Conservation (phyloP, 1,140 invertebrate species). For the Colletes latitarsis region DNA sequence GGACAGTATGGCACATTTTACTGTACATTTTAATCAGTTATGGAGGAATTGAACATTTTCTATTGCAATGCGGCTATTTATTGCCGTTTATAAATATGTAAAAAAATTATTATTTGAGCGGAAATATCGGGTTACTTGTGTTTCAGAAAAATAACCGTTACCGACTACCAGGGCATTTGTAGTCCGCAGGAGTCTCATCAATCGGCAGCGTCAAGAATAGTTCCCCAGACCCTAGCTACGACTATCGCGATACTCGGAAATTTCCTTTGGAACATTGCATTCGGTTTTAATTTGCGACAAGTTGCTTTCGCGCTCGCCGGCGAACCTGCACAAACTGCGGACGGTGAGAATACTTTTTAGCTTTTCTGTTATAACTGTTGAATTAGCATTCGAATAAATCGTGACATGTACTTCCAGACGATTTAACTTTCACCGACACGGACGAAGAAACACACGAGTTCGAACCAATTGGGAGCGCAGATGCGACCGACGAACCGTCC, state of each 20-base stretch:
- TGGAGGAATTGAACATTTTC: too few relatives aligned
- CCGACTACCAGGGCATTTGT: conserved; percentile 94
- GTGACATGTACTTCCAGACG: conserved; percentile 19
- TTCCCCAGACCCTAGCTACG: conserved; percentile 74
- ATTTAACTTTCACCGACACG: conserved; percentile 28
- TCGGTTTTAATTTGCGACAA: conserved; percentile 74
- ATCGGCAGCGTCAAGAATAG: conserved; percentile 82
- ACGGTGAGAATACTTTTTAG: conserved; percentile 31
- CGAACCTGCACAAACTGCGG: conserved; percentile 51
- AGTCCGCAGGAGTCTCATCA: conserved; percentile 88
- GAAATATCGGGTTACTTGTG: not conserved
- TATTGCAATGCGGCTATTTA: too few relatives aligned
- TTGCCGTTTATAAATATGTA: not conserved
- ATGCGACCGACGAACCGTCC: conserved; percentile 69
- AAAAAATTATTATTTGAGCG: conserved; percentile 1
- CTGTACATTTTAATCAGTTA: too few relatives aligned
- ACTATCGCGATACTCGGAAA: conserved; percentile 66
- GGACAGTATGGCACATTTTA: too few relatives aligned
- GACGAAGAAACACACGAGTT: conserved; percentile 22
- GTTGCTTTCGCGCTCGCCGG: conserved; percentile 73
- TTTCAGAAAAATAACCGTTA: conserved; percentile 87
- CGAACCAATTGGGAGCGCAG: conserved; percentile 35
- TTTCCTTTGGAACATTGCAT: conserved; percentile 74
- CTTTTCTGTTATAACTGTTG: too few relatives aligned
- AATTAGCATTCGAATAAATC: too few relatives aligned